Conservation (phyloP, 2,888 invertebrate genomes). For the Nephrotoma guestfalica region DNA sequence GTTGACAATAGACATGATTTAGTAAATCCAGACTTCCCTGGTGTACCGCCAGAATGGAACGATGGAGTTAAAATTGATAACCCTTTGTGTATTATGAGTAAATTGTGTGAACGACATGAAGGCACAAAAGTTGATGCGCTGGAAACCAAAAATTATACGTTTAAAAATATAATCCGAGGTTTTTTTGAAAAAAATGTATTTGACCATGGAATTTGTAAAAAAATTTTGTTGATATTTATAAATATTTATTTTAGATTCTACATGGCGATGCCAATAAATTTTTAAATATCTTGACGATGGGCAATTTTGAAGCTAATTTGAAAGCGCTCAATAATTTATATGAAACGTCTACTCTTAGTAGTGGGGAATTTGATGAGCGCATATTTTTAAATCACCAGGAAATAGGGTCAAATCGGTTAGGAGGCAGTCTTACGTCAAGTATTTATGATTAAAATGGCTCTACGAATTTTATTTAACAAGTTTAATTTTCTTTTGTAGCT, state of each 20-base stretch:
- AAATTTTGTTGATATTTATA: conserved; percentile 1
- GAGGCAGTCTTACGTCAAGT: background rate
- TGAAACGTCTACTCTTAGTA: conserved; percentile 77
- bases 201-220: background rate
- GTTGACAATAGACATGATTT: conserved; percentile 66
- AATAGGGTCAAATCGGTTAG: background rate
- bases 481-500: background rate
- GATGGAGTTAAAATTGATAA: conserved; percentile 39
- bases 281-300: conserved; percentile 60
- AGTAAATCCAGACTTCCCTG: conserved; percentile 69
- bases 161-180: conserved; percentile 61
- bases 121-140: conserved; percentile 79
- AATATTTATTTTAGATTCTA: conserved; percentile 40
- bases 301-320: conserved; percentile 71
- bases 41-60: conserved; percentile 55
- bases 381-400: conserved; percentile 66
- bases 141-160: conserved; percentile 71
- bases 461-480: background rate
- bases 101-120: conserved; percentile 66
- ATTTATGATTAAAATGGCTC: background rate
- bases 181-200: conserved; percentile 54
- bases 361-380: conserved; percentile 92
- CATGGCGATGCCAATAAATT: conserved; percentile 56
- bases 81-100: conserved; percentile 68
- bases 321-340: conserved; percentile 76